Percentiles rank a stretch among this genome's conserved stretches.
Evolutionary conservation across 2,888 invertebrate species (phyloP).

Genomic region (Sylvicola fuscatus): DNA sequence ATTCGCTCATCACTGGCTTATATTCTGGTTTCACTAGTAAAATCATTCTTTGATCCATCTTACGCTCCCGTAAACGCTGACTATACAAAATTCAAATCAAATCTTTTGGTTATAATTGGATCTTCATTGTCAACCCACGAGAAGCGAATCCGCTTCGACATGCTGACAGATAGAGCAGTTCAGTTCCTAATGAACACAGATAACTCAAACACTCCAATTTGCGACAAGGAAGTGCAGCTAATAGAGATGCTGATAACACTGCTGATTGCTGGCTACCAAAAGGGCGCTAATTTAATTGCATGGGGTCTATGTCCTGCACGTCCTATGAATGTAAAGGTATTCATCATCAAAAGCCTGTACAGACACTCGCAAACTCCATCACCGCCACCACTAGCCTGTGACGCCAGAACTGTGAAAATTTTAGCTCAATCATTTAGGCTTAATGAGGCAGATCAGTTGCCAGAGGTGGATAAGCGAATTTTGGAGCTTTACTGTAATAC

Average conservation of each 20-base stretch:
- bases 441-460: background rate
- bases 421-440: slow-evolving; percentile 2
- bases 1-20: slow-evolving; percentile 19
- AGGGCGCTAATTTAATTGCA: slow-evolving; percentile 22
- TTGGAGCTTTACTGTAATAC: slow-evolving; percentile 15
- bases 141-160: slow-evolving; percentile 19
- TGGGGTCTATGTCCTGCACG: slow-evolving; percentile 22
- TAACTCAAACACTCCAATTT: slow-evolving; percentile 7
- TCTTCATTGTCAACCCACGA: slow-evolving; percentile 16
- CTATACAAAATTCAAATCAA: too few relatives aligned
- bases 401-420: slow-evolving; percentile 20
- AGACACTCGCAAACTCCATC: slow-evolving; percentile 14
- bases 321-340: slow-evolving; percentile 17
- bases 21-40: slow-evolving; percentile 18
- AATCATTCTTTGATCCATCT: slow-evolving; percentile 7
- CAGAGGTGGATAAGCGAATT: slow-evolving; percentile 15
- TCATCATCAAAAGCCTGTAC: slow-evolving; percentile 19
- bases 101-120: slow-evolving; percentile 9
- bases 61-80: too few relatives aligned
- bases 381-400: slow-evolving; percentile 17
- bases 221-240: slow-evolving; percentile 17
- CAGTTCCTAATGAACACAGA: slow-evolving; percentile 15
- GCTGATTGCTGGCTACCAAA: slow-evolving; percentile 18
- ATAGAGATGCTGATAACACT: slow-evolving; percentile 19
- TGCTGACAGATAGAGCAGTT: slow-evolving; percentile 20